Conservation (phyloP, 2,797 vertebrate species). For the Leptoclinus maculatus region DNA sequence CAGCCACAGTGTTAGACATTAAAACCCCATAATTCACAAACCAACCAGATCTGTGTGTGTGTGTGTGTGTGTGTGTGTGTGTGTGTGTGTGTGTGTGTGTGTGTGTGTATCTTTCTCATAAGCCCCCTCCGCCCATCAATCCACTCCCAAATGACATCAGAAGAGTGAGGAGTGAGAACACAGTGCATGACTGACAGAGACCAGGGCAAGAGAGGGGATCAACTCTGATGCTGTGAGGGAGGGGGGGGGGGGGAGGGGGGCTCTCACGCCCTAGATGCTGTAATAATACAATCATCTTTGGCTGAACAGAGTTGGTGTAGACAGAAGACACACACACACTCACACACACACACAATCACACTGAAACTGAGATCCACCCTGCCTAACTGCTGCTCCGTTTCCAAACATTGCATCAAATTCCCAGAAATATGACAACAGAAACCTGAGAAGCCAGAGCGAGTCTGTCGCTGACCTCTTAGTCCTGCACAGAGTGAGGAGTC, state of each 20-base stretch:
- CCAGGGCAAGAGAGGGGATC: conserved; percentile 45
- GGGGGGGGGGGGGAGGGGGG: neutral
- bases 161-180: conserved; percentile 56
- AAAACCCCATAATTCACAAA: conserved; percentile 69
- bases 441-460: conserved; percentile 52
- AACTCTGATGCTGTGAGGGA: neutral
- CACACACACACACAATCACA: conserved; percentile 42
- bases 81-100: conserved; percentile 3
- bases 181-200: conserved; percentile 66
- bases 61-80: neutral
- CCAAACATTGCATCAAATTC: conserved; percentile 80
- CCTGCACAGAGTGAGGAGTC: conserved; percentile 28
- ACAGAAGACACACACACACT: conserved; percentile 48
- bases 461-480: conserved; percentile 59
- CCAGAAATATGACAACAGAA: conserved; percentile 78
- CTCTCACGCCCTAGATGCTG: conserved; percentile 64
- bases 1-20: conserved; percentile 63
- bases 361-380: conserved; percentile 65
- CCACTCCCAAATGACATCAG: conserved; percentile 78
- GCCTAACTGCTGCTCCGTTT: conserved; percentile 63
- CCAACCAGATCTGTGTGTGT: conserved; percentile 20
- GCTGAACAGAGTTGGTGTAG: conserved; percentile 49
- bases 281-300: conserved; percentile 72
- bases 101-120: conserved; percentile 14
- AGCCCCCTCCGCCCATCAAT: conserved; percentile 64